Conservation (phyloP, 1,140 invertebrate genomes). For the Meloidogyne chitwoodi region DNA sequence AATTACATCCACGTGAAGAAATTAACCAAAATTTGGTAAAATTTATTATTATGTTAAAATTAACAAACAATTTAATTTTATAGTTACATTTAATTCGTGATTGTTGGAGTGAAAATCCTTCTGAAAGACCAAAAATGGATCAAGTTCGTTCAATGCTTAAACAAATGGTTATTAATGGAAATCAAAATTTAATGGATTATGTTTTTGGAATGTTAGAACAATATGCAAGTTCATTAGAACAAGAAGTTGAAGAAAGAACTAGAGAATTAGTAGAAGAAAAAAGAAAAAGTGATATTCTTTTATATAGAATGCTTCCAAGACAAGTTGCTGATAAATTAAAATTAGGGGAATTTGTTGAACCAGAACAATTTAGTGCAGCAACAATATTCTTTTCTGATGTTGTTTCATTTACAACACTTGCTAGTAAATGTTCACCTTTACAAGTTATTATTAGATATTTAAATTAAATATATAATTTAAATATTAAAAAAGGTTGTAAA, state of each 20-base stretch:
- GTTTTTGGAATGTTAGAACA: conserved; percentile 60
- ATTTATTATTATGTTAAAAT: background rate
- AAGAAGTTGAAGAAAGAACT: conserved; percentile 78
- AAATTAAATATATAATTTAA: background rate
- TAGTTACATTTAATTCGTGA: conserved; percentile 3
- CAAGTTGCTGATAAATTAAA: conserved; percentile 65
- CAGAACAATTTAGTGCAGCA: conserved; percentile 62
- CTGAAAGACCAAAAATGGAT: conserved; percentile 9
- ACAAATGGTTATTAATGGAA: conserved; percentile 5
- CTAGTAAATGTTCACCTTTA: conserved; percentile 75
- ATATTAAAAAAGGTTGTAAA: conserved; percentile 73
- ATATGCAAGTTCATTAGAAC: conserved; percentile 64
- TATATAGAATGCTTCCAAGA: conserved; percentile 16
- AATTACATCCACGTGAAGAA: background rate
- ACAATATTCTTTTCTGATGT: conserved; percentile 90
- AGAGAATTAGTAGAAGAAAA: conserved; percentile 78
- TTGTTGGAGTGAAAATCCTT: conserved; percentile 16
- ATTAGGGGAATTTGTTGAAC: conserved; percentile 55
- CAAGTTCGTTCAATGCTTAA: background rate
- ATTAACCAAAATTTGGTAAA: background rate
- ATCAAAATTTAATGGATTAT: conserved; percentile 45
- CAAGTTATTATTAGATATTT: conserved; percentile 52
- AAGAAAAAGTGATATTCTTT: conserved; percentile 1
- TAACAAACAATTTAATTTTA: background rate
- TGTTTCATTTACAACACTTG: conserved; percentile 81